A percentile compares a stretch with the other conserved stretches of the same genome.
phyloP scores from a whole-genome alignment of 2,113 vertebrate genomes.

The Pavo muticus region DNA sequence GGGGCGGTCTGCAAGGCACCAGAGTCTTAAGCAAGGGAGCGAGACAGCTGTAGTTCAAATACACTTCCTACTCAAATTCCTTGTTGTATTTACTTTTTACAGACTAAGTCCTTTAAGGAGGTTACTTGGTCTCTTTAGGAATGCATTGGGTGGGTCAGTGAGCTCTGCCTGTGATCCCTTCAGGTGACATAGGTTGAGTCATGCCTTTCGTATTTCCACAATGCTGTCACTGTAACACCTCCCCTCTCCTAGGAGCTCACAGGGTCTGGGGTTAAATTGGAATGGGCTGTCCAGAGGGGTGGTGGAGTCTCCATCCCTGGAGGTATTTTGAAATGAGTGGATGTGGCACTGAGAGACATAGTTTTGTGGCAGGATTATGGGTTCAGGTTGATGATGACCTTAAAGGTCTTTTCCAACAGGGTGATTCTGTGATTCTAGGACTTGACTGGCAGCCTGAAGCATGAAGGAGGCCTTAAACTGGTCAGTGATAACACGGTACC shows the following conservation, averaged over 20 bases:
- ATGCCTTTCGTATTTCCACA: background rate
- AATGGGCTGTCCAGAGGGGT: background rate
- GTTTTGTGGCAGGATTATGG: background rate
- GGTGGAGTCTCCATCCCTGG: background rate
- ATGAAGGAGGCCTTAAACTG: background rate
- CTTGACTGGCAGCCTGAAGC: background rate
- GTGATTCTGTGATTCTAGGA: background rate
- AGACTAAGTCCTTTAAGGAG: background rate
- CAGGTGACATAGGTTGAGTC: no score
- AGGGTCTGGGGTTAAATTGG: background rate
- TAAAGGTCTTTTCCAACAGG: background rate
- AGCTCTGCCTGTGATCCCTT: background rate
- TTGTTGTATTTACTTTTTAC: background rate
- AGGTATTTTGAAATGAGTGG: background rate
- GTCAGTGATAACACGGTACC: background rate
- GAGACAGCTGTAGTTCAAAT: background rate
- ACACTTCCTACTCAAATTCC: background rate
- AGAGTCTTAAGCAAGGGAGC: background rate
- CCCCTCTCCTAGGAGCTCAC: background rate
- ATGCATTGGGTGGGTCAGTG: background rate
- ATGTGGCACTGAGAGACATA: background rate
- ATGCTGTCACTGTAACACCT: background rate
- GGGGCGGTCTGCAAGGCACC: background rate
- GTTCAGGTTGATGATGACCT: background rate
- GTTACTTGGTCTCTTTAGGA: background rate